These are phyloP conservation scores for Leucoptera coffeella DNA, from an alignment of 2,888 invertebrate genomes.

Conservation along the genomic window DNA sequence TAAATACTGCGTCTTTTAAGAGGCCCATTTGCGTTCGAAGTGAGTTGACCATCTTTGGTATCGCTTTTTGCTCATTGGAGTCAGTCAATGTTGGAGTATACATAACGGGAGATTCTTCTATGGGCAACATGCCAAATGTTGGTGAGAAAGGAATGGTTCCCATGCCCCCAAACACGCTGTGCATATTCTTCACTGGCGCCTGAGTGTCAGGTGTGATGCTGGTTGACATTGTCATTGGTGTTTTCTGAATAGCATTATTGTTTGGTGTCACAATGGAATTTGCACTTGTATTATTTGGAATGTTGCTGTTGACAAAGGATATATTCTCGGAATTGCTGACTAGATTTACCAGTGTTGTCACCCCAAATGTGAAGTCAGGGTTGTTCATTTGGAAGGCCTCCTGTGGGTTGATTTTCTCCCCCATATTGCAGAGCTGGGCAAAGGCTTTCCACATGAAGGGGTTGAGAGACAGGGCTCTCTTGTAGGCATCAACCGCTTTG, in stretches of 20 bases:
- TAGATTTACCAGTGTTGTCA: slow-evolving; percentile 49
- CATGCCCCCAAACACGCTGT: slow-evolving; percentile 48
- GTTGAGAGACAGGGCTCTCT: slow-evolving; percentile 78
- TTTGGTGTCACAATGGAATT: slow-evolving; percentile 39
- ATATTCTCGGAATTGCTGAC: slow-evolving; percentile 55
- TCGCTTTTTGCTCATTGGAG: slow-evolving; percentile 61
- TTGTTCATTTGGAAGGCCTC: slow-evolving; percentile 70
- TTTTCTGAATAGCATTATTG: slow-evolving; percentile 25
- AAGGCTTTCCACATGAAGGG: slow-evolving; percentile 95
- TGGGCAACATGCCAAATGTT: slow-evolving; percentile 64
- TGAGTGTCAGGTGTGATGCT: slow-evolving; percentile 42
- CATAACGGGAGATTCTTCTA: slow-evolving; percentile 58
- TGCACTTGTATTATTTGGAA: slow-evolving; percentile 26
- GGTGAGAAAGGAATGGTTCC: slow-evolving; percentile 56
- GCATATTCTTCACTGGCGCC: slow-evolving; percentile 37
- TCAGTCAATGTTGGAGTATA: slow-evolving; percentile 60
- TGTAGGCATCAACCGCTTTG: slow-evolving; percentile 70
- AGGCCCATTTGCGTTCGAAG: slow-evolving; percentile 54
- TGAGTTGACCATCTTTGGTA: slow-evolving; percentile 60
- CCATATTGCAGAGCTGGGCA: slow-evolving; percentile 81
- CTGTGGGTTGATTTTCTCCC: slow-evolving; percentile 80
- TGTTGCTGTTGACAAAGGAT: slow-evolving; percentile 45
- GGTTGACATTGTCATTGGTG: slow-evolving; percentile 36
- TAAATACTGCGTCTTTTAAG: slow-evolving; percentile 46
- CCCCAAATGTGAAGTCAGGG: slow-evolving; percentile 66